Conservation (phyloP, 2,888 invertebrate genomes). For the Amphipyra tragopoginis region DNA sequence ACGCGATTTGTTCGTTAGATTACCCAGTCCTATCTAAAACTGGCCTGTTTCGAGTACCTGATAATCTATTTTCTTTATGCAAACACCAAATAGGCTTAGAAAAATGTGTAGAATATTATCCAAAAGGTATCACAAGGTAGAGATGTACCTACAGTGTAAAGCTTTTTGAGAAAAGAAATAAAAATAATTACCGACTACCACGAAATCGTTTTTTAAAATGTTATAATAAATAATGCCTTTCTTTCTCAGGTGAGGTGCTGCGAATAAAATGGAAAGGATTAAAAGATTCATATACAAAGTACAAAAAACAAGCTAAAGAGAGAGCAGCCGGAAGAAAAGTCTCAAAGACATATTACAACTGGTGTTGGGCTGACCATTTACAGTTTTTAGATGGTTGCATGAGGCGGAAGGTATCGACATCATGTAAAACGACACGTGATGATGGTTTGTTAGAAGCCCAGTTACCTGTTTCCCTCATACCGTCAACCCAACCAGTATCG, state of each 20-base stretch:
- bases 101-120: too few species aligned
- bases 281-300: constrained; percentile 37
- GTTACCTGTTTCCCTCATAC: background rate
- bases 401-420: background rate
- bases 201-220: too few species aligned
- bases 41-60: too few species aligned
- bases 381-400: constrained; percentile 22
- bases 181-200: too few species aligned
- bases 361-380: constrained; percentile 37
- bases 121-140: too few species aligned
- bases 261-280: constrained; percentile 37
- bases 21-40: too few species aligned
- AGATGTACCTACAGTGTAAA: too few species aligned
- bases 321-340: background rate
- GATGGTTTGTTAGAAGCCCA: background rate
- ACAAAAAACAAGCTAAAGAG: constrained; percentile 16
- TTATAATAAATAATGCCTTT: background rate
- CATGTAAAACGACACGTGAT: background rate
- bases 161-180: too few species aligned
- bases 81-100: too few species aligned
- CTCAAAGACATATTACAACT: constrained; percentile 19
- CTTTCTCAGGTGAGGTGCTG: constrained; percentile 23
- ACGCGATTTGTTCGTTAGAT: too few species aligned
- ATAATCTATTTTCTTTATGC: too few species aligned
- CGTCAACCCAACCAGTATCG: background rate